Conservation (phyloP, 2,888 invertebrate species). For the Timema podura region DNA sequence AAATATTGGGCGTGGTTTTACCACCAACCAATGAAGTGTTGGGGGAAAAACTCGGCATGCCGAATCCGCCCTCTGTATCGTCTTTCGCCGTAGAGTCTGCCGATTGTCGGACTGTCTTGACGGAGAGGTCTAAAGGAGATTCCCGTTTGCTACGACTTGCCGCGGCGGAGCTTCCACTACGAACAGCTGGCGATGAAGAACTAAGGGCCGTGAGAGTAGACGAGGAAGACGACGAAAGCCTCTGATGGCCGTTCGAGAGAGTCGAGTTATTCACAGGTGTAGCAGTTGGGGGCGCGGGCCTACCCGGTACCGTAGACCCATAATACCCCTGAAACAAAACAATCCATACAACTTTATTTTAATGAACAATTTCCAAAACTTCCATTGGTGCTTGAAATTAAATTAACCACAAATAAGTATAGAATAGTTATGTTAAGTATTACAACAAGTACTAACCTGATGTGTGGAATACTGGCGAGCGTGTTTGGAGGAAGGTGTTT, state of each 20-base stretch:
- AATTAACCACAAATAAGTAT: neutral
- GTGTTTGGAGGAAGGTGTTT: neutral
- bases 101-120: conserved; percentile 82
- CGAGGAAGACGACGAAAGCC: conserved; percentile 18
- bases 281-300: conserved; percentile 15
- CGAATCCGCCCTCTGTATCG: conserved; percentile 48
- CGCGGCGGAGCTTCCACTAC: conserved; percentile 3
- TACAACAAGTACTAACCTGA: conserved; percentile 8
- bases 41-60: conserved; percentile 25
- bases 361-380: too few relatives aligned
- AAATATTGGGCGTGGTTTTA: conserved; percentile 32
- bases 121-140: conserved; percentile 82
- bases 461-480: conserved; percentile 12
- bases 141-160: conserved; percentile 55
- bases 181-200: conserved; percentile 12
- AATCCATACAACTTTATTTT: too few relatives aligned
- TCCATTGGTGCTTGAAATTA: too few relatives aligned
- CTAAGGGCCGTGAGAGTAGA: conserved; percentile 15
- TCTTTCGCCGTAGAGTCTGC: conserved; percentile 82
- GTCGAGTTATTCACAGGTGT: conserved; percentile 11
- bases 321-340: conserved; percentile 12
- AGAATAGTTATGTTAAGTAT: neutral
- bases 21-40: conserved; percentile 22
- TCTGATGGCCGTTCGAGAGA: conserved; percentile 23
- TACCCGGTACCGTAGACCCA: neutral